Percentiles rank a stretch among this genome's conserved stretches.
Conservation (phyloP, 1,140 invertebrate genomes). For the Glossosoma conforme region DNA sequence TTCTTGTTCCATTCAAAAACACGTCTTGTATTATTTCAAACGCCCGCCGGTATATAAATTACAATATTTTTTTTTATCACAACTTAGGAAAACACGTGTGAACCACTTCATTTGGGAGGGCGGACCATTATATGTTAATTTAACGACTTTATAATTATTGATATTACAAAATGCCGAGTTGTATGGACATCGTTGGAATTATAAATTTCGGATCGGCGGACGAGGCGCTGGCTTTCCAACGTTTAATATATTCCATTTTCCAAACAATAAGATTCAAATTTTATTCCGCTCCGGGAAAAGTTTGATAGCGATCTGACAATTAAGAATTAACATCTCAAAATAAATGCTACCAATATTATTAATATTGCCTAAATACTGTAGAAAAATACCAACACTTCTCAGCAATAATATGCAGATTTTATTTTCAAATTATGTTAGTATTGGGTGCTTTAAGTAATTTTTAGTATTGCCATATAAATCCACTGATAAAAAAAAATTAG, state of each 20-base stretch:
- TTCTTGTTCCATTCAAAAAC: too few species aligned
- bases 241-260: not conserved
- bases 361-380: too few species aligned
- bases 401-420: too few species aligned
- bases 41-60: too few species aligned
- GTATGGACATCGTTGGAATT: constrained; percentile 7
- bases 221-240: not conserved
- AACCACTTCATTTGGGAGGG: constrained; percentile 4
- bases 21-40: too few species aligned
- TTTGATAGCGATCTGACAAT: constrained; percentile 2
- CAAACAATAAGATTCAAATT: constrained; percentile 1
- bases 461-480: too few species aligned
- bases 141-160: constrained; percentile 24
- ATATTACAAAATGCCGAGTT: constrained; percentile 17
- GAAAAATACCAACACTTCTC: too few species aligned
- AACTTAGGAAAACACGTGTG: not conserved
- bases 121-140: constrained; percentile 23
- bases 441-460: too few species aligned
- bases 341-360: too few species aligned
- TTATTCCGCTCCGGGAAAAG: constrained; percentile 1
- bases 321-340: constrained; percentile 15
- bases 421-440: too few species aligned
- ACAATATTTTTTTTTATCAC: not conserved
- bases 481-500: too few species aligned
- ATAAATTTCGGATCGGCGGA: constrained; percentile 2